Conservation (phyloP, 2,113 vertebrate genomes). For the Cynopterus brachyotis region DNA sequence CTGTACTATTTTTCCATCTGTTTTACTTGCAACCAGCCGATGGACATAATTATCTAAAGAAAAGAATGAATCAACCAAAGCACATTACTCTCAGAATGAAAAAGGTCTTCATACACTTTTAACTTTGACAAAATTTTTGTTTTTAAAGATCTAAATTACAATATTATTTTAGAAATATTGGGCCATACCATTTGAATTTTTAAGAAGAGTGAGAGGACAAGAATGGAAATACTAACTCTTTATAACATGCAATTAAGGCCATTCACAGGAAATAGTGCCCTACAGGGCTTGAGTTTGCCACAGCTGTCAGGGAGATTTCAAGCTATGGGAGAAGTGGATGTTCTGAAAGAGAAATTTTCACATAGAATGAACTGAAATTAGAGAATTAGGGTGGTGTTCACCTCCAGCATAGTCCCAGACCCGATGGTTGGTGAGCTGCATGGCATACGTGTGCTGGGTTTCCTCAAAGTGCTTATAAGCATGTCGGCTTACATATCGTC, state of each 20-base stretch:
- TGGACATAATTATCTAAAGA: conserved; percentile 97
- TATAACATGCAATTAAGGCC: not conserved
- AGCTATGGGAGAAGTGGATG: not conserved
- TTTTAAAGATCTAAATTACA: conserved; percentile 3
- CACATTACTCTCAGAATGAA: conserved; percentile 39
- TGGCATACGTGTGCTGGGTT: conserved; percentile 97
- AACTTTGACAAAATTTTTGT: conserved; percentile 4
- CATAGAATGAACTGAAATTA: not conserved
- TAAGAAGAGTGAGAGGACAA: not conserved
- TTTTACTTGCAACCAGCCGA: conserved; percentile 97
- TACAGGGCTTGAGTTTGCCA: not conserved
- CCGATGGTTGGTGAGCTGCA: conserved; percentile 98
- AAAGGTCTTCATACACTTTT: not conserved
- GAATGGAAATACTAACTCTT: not conserved
- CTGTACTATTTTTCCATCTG: conserved; percentile 98
- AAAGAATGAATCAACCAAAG: conserved; percentile 30
- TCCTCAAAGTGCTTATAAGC: conserved; percentile 99
- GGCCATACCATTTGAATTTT: not conserved
- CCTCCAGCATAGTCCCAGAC: conserved; percentile 99
- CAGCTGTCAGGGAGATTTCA: not conserved
- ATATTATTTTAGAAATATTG: conserved; percentile 2
- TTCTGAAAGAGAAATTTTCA: not conserved
- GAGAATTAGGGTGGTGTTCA: conserved; percentile 38
- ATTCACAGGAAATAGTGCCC: not conserved
- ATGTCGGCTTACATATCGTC: conserved; percentile 96